phyloP scores from a whole-genome alignment of 2,797 vertebrate genomes.

The Helostoma temminkii region DNA sequence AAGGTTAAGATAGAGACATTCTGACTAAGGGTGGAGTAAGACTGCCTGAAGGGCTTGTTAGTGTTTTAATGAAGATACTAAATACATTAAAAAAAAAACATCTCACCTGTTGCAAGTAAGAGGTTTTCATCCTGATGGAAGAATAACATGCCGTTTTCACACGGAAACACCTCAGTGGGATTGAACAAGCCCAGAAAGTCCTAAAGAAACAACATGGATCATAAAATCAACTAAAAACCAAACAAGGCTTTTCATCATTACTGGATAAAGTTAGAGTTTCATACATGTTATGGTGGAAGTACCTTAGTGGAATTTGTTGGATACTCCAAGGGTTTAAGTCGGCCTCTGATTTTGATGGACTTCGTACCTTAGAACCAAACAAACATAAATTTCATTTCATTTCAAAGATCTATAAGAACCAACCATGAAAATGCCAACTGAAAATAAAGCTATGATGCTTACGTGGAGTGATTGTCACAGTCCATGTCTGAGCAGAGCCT shows the following conservation, averaged over 20 bases:
- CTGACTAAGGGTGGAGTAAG: too few species aligned
- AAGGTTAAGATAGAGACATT: too few species aligned
- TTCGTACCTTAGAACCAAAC: conserved; percentile 54
- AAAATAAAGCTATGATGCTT: background rate
- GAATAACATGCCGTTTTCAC: conserved; percentile 72
- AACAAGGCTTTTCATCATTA: too few species aligned
- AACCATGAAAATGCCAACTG: background rate
- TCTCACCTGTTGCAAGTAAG: conserved; percentile 75
- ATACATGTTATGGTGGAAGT: background rate
- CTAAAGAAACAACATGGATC: conserved; percentile 40
- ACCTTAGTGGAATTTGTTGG: conserved; percentile 63
- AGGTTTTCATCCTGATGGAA: conserved; percentile 75
- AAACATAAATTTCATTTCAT: background rate
- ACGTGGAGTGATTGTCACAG: conserved; percentile 64
- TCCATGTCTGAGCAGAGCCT: conserved; percentile 53
- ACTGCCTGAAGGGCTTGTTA: too few species aligned
- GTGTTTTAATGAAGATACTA: background rate
- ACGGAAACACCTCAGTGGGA: conserved; percentile 73
- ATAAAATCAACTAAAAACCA: too few species aligned
- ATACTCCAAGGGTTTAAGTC: conserved; percentile 32
- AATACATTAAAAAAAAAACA: background rate
- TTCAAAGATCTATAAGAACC: background rate
- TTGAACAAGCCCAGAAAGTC: conserved; percentile 48
- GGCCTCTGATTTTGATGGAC: conserved; percentile 54
- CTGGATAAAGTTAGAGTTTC: background rate